Conservation (phyloP, 2,888 invertebrate species). For the Meiosimyza decipiens region DNA sequence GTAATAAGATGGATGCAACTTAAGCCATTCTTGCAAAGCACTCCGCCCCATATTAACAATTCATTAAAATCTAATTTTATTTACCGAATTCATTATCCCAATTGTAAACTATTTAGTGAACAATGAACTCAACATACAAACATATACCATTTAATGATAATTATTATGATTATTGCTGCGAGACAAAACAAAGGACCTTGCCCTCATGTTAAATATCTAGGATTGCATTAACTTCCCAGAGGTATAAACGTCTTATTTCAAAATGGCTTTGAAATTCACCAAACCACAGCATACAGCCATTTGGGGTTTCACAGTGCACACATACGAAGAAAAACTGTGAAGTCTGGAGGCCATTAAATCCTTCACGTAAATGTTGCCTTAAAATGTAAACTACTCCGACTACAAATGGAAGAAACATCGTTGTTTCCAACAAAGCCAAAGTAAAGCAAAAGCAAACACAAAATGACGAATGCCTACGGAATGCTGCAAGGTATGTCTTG, state of each 20-base stretch:
- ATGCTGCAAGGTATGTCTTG: too few relatives aligned
- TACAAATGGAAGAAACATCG: background rate
- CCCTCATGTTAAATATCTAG: background rate
- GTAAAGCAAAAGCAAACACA: background rate
- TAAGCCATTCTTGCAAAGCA: too few relatives aligned
- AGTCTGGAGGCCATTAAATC: conserved; percentile 34
- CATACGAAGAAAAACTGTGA: background rate
- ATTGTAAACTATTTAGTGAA: conserved; percentile 34
- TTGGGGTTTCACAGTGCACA: conserved; percentile 11
- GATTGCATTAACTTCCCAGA: conserved; percentile 9
- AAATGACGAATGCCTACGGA: conserved; percentile 5
- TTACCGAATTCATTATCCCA: conserved; percentile 30
- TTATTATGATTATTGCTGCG: conserved; percentile 30
- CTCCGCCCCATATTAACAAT: conserved; percentile 1
- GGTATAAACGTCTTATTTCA: conserved; percentile 32
- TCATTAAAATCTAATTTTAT: conserved; percentile 36
- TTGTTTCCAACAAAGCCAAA: background rate
- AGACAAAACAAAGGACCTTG: conserved; percentile 5
- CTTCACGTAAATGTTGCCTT: conserved; percentile 18
- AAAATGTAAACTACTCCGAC: background rate
- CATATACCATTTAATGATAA: conserved; percentile 28
- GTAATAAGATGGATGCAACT: too few relatives aligned
- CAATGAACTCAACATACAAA: conserved; percentile 23
- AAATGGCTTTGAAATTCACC: conserved; percentile 18
- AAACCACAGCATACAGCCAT: conserved; percentile 18